Conservation (phyloP, 2,888 invertebrate genomes). For the Bimastos eiseni region DNA sequence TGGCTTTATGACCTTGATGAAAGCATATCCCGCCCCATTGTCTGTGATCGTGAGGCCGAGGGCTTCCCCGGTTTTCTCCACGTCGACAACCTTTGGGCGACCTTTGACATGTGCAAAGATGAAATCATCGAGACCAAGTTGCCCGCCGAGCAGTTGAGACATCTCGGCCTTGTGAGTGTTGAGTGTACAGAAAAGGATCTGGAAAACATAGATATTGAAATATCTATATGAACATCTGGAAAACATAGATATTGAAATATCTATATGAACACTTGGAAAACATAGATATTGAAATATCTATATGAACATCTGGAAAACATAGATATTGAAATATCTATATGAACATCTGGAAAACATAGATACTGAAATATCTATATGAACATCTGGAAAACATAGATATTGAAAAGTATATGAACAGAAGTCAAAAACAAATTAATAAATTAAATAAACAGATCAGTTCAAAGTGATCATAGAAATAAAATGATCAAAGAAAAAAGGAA, state of each 20-base stretch:
- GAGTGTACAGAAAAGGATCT: constrained; percentile 95
- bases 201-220: constrained; percentile 67
- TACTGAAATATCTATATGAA: no score
- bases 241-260: no score
- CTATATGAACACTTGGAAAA: no score
- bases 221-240: no score
- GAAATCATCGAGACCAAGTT: constrained; percentile 95
- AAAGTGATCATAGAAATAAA: background rate
- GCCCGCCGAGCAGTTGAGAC: constrained; percentile 91
- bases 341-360: constrained; percentile 78
- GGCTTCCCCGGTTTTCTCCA: constrained; percentile 89
- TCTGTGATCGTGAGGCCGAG: constrained; percentile 97
- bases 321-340: no score
- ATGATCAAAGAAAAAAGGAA: background rate
- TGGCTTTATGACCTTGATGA: constrained; percentile 89
- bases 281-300: no score
- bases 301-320: constrained; percentile 82
- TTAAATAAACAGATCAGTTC: background rate
- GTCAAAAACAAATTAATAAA: background rate
- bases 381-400: constrained; percentile 75
- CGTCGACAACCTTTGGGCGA: constrained; percentile 90
- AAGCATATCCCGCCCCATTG: constrained; percentile 94
- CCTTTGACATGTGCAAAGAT: constrained; percentile 97
- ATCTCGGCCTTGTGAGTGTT: constrained; percentile 98
- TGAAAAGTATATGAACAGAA: background rate